Evolutionary conservation across 2,797 vertebrate genomes (phyloP).

Genomic region (Myioborus melanocephalus): DNA sequence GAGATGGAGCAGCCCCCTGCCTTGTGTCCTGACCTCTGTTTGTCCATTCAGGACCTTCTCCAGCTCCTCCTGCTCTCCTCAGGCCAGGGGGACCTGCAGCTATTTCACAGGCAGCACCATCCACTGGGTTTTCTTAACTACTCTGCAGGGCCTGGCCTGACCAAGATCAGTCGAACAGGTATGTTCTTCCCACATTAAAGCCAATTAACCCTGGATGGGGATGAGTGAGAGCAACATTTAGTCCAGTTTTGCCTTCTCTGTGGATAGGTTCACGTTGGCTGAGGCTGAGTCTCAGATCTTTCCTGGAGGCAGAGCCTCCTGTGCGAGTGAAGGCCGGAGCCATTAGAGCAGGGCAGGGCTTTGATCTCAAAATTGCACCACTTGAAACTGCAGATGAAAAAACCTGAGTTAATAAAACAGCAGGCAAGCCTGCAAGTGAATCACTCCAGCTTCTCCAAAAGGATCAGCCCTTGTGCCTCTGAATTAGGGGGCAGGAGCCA

Average conservation of each 20-base stretch:
- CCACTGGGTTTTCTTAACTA: background rate
- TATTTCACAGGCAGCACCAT: background rate
- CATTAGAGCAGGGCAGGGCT: background rate
- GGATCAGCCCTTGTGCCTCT: background rate
- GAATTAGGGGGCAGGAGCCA: background rate
- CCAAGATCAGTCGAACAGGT: background rate
- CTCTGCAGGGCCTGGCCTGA: background rate
- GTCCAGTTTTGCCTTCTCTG: background rate
- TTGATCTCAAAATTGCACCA: slow-evolving; percentile 43
- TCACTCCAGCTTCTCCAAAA: background rate
- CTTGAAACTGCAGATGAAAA: background rate
- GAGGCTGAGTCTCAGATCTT: background rate
- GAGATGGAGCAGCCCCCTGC: background rate
- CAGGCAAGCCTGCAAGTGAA: background rate
- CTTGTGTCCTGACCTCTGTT: background rate
- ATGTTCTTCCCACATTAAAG: slow-evolving; percentile 23
- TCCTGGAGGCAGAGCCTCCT: background rate
- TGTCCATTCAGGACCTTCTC: background rate
- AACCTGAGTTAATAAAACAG: background rate
- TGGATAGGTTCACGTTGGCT: background rate
- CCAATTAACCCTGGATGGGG: background rate
- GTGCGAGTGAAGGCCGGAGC: background rate
- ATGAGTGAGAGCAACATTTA: slow-evolving; percentile 1
- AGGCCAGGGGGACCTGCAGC: background rate
- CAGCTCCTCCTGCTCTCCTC: background rate